Base-by-base conservation (phyloP, 2,888 invertebrate genomes). In the Apeira syringaria region DNA sequence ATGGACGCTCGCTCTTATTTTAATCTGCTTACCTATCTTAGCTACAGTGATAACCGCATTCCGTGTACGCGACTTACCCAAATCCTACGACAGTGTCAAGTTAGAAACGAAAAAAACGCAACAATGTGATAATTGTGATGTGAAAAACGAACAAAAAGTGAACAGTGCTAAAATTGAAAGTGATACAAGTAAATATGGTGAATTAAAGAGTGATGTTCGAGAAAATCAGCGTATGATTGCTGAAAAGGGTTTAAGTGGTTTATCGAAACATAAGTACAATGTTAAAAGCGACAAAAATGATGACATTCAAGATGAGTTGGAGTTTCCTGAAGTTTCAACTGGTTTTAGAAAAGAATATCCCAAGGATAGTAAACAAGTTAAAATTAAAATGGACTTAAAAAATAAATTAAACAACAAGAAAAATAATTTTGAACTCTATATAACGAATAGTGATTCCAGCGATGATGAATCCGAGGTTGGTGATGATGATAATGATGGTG, bases 41-140 rank as follows among this genome's bases (percentile, higher is more conserved):
- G 85, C 81, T 55, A 80, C 88, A 79, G 87, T 88, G 78, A 85
- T 87, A 78, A 86, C 82, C 72, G 90, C 90, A 78, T 90, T 90
- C 79, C 90, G 90, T 61, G 73, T 90, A 55, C 88, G 90, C 56
- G 86, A 88, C 68, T 68, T 83, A 64, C 83, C 84, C 47, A 86
- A 79, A 74, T 61, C 56, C 53, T 59, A 51, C 49, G 56, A 56
- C 40, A 49, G 36, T 47, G 64, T 45, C 53, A 71, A 52, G 77
- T 80, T 53, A 72, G 64, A 50, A 58, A 61, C 70, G 31, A 78
- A 74, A 64, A 78, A 70, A 59, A 74, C 58, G 43, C 56, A 71
- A 57, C 79, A 73, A 65, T 87, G 86, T 80, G 84, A 83, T 45
- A 64, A 76, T 57, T 87, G 87, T 84, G 84, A 83, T 67, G 80